Evolutionary conservation across 2,888 invertebrate genomes (phyloP).

Genomic region (Blastobasis lacticolella): DNA sequence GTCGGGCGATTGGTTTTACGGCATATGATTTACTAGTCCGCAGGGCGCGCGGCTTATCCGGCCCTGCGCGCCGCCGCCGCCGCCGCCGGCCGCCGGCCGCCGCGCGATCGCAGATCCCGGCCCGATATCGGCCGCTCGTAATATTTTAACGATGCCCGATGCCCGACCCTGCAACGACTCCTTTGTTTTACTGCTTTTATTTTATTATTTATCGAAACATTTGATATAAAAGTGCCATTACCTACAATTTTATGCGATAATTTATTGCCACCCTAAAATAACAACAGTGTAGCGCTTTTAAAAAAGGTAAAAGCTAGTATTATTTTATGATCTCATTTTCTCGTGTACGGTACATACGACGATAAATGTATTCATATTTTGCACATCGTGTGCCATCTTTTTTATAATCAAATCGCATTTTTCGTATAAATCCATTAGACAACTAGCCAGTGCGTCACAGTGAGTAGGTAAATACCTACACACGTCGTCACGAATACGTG

Average conservation of each 20-base stretch:
- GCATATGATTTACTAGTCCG: constrained; percentile 41
- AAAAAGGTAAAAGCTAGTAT: not conserved
- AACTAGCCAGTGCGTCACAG: too few species aligned
- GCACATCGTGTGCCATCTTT: too few species aligned
- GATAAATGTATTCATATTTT: too few species aligned
- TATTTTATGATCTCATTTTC: not conserved
- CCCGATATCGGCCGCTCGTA: constrained; percentile 66
- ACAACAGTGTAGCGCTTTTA: constrained; percentile 20
- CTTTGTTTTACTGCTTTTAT: constrained; percentile 62
- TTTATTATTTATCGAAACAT: constrained; percentile 70
- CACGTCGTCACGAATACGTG: too few species aligned
- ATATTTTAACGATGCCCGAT: constrained; percentile 59
- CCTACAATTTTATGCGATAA: constrained; percentile 57
- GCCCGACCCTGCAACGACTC: constrained; percentile 44
- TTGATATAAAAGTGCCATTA: constrained; percentile 57
- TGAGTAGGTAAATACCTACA: too few species aligned
- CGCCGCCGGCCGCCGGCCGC: too few species aligned
- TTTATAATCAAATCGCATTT: too few species aligned
- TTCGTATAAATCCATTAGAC: too few species aligned
- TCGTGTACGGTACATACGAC: too few species aligned
- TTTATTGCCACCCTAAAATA: constrained; percentile 42
- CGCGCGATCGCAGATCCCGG: constrained; percentile 65
- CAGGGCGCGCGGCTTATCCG: constrained; percentile 37
- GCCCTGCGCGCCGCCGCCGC: constrained; percentile 36
- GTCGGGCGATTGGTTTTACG: constrained; percentile 44